Conservation (phyloP, 1,140 invertebrate species). For the Caenorhabditis brenneri region DNA sequence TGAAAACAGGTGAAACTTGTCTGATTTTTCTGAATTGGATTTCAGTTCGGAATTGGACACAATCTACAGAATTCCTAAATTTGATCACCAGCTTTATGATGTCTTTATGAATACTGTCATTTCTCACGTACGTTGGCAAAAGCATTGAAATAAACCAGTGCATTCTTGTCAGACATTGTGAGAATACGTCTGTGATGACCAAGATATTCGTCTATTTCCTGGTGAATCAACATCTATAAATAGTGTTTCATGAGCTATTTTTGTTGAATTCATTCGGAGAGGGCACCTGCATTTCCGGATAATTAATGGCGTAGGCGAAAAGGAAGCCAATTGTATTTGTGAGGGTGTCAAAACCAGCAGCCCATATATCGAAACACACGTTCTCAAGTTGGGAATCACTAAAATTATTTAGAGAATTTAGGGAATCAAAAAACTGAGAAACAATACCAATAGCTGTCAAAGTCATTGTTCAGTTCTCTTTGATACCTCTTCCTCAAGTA, state of each 20-base stretch:
- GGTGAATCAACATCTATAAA: conserved; percentile 65
- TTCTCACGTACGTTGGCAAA: conserved; percentile 44
- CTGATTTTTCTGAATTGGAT: too few relatives aligned
- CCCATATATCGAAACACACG: conserved; percentile 65
- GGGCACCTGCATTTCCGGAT: conserved; percentile 68
- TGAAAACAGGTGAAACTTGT: too few relatives aligned
- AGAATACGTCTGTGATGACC: conserved; percentile 60
- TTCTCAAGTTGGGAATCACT: conserved; percentile 48
- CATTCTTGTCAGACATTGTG: conserved; percentile 62
- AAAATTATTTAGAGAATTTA: background rate
- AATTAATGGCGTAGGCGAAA: conserved; percentile 71
- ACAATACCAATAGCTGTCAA: background rate
- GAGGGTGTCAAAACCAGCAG: conserved; percentile 73
- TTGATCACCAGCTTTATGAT: too few relatives aligned
- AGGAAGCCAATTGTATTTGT: conserved; percentile 71
- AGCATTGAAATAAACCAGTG: conserved; percentile 49
- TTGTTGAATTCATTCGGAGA: background rate
- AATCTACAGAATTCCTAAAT: too few relatives aligned
- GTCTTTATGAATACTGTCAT: background rate
- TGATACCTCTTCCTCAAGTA: conserved; percentile 52
- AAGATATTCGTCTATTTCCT: conserved; percentile 69
- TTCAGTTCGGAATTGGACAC: background rate
- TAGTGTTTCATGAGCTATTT: background rate
- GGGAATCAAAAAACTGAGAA: background rate
- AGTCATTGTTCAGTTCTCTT: conserved; percentile 39